phyloP scores from a whole-genome alignment of 2,888 invertebrate genomes.

The Cosmorhoe ocellata region DNA sequence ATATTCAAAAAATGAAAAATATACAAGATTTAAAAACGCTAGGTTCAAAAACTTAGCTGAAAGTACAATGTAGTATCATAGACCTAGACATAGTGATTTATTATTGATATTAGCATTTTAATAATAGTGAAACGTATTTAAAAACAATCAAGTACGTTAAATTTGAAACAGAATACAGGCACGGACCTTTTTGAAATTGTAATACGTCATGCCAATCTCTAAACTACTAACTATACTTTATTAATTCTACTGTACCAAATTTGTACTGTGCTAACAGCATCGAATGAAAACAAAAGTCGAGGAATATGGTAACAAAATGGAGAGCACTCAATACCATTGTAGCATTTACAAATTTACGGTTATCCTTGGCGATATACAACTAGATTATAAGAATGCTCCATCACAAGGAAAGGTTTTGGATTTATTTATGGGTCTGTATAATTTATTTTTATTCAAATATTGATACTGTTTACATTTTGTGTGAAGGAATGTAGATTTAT shows the following conservation, averaged over 20 bases:
- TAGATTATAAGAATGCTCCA: slow-evolving; percentile 61
- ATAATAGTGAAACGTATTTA: too few relatives aligned
- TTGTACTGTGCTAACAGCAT: slow-evolving; percentile 32
- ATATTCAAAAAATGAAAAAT: too few relatives aligned
- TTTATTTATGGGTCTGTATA: slow-evolving; percentile 51
- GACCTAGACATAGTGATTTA: too few relatives aligned
- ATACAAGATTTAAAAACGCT: too few relatives aligned
- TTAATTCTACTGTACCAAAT: not conserved
- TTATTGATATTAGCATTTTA: too few relatives aligned
- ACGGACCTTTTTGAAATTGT: too few relatives aligned
- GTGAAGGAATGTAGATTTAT: slow-evolving; percentile 16
- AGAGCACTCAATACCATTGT: slow-evolving; percentile 61
- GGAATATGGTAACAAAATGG: slow-evolving; percentile 62
- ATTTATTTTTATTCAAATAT: slow-evolving; percentile 25
- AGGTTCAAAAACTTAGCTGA: too few relatives aligned
- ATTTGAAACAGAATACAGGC: too few relatives aligned
- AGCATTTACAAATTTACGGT: slow-evolving; percentile 64
- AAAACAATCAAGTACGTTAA: too few relatives aligned
- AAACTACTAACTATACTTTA: too few relatives aligned
- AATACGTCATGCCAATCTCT: too few relatives aligned
- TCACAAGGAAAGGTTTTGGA: slow-evolving; percentile 50
- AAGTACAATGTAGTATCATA: too few relatives aligned
- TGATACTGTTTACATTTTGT: slow-evolving; percentile 34
- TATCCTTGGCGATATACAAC: slow-evolving; percentile 52
- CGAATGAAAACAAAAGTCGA: slow-evolving; percentile 61